Conservation (phyloP, 2,113 vertebrate species). For the Catharus bicknelli region DNA sequence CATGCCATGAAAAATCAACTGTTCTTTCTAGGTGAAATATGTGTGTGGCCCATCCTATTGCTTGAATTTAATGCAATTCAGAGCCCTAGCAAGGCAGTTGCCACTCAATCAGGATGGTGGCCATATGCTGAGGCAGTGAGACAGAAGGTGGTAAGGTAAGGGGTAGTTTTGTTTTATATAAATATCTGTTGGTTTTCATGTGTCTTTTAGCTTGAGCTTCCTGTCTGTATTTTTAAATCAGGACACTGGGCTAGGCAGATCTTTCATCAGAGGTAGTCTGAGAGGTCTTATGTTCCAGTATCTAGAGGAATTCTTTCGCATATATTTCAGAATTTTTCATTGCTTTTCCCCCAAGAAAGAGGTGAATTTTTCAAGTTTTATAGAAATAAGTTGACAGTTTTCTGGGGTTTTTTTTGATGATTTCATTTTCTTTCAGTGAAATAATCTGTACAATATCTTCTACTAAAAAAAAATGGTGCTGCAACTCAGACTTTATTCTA, state of each 20-base stretch:
- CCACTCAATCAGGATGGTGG: rapidly evolving
- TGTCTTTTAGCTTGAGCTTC: background rate
- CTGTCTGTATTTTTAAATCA: background rate
- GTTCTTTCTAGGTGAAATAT: background rate
- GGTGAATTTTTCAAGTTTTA: background rate
- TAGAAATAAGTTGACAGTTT: background rate
- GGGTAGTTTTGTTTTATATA: background rate
- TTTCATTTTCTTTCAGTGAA: background rate
- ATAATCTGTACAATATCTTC: background rate
- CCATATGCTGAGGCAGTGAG: background rate
- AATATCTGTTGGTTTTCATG: background rate
- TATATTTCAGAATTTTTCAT: background rate
- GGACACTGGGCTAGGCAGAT: background rate
- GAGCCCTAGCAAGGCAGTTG: background rate
- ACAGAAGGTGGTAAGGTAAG: background rate
- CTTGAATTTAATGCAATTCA: background rate
- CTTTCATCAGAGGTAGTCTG: background rate
- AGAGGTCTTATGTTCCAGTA: background rate
- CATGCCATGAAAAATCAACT: background rate
- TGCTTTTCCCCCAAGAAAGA: background rate
- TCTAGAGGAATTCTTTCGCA: background rate
- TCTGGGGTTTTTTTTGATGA: rapidly evolving
- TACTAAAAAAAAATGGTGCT: background rate
- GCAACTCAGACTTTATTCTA: background rate
- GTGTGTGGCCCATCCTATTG: background rate